These are phyloP conservation scores for Herpailurus yagouaroundi DNA, from an alignment of 2,113 vertebrate genomes.

Conservation along the genomic window DNA sequence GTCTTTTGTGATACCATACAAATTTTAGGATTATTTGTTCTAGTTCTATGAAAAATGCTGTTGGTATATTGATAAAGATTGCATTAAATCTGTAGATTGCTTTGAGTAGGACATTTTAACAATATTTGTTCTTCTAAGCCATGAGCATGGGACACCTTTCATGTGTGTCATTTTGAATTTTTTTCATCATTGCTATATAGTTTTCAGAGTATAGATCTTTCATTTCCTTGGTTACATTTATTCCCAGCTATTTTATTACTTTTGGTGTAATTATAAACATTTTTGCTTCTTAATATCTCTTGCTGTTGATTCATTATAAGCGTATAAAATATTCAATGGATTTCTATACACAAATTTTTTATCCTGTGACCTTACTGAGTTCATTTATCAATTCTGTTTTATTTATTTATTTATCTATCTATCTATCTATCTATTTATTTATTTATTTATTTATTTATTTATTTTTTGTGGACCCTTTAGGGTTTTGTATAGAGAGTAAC, in stretches of 20 bases:
- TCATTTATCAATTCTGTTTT: not conserved
- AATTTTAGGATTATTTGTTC: not conserved
- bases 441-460: too few relatives aligned
- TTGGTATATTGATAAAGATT: not conserved
- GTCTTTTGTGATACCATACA: not conserved
- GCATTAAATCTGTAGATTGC: not conserved
- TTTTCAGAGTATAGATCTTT: not conserved
- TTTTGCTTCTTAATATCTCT: not conserved
- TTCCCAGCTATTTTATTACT: not conserved
- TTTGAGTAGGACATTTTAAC: not conserved
- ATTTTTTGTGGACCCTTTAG: not conserved
- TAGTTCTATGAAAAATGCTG: not conserved
- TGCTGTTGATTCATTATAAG: not conserved
- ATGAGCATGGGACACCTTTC: not conserved
- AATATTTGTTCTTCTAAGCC: not conserved
- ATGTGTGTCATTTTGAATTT: not conserved
- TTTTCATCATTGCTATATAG: not conserved
- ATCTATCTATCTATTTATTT: too few relatives aligned
- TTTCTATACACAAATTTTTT: not conserved
- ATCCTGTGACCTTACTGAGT: not conserved
- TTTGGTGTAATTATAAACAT: not conserved
- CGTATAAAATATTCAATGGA: not conserved
- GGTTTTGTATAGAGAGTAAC: not conserved
- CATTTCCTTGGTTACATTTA: not conserved
- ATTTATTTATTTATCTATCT: too few relatives aligned